Percentiles rank a stretch among this genome's conserved stretches.
These are phyloP conservation scores for Lathronympha strigana DNA, from an alignment of 2,888 invertebrate species.

Conservation along the genomic window DNA sequence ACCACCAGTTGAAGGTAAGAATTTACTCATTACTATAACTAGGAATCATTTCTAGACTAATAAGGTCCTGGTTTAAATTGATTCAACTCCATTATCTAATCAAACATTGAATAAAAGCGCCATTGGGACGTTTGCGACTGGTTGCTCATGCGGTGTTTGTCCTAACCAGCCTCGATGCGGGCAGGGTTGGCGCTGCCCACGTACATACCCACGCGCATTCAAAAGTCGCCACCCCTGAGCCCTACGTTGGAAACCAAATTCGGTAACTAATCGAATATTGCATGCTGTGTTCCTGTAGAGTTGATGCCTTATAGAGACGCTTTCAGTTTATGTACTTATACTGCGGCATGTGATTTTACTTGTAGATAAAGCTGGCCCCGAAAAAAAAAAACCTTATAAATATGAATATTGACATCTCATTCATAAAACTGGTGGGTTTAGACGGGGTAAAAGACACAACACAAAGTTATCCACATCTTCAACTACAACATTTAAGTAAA, in stretches of 20 bases:
- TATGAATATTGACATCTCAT: too few relatives aligned
- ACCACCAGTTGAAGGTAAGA: slow-evolving; percentile 80
- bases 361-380: background rate
- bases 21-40: slow-evolving; percentile 14
- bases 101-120: background rate
- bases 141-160: slow-evolving; percentile 22
- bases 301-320: background rate
- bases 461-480: too few relatives aligned
- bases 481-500: too few relatives aligned
- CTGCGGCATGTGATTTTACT: background rate
- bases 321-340: background rate
- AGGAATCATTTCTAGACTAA: background rate
- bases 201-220: slow-evolving; percentile 78
- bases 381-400: too few relatives aligned
- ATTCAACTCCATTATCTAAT: slow-evolving; percentile 11
- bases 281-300: slow-evolving; percentile 19
- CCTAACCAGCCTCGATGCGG: slow-evolving; percentile 42
- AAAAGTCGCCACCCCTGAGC: slow-evolving; percentile 71
- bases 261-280: slow-evolving; percentile 58
- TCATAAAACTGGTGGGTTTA: too few relatives aligned
- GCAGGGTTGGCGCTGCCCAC: slow-evolving; percentile 58
- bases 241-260: slow-evolving; percentile 73
- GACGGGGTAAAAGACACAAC: too few relatives aligned
- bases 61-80: slow-evolving; percentile 7
- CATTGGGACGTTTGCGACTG: background rate